Base-by-base conservation (phyloP, 1,140 invertebrate species). In the Tetraneura akinire region DNA sequence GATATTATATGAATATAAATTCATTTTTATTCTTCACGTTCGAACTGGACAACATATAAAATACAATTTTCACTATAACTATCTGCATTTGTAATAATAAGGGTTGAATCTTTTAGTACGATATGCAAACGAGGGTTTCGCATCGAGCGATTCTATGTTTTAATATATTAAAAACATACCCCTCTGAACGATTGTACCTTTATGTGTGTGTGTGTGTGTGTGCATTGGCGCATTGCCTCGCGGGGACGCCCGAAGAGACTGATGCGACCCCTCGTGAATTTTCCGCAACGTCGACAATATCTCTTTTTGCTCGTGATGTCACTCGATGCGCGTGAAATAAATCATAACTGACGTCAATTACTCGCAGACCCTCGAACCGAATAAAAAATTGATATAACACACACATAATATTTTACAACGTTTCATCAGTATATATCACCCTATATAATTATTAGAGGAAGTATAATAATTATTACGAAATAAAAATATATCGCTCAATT, bases 141-240 rank as follows among this genome's bases (percentile, higher is more conserved):
- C 57, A 16, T 62, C 60, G 60, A 42, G 64, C 42, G 64, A 45
- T 68, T 45, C 6, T 37, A n/a, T n/a, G 64, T 45, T 68, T 68
- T 45, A 68, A 68, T 45, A 68, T 68, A 68, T 68, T 68, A 68
- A 68, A 68, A 68, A 68, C 37, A 68, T 32, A 68, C 64, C 64
- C 64, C 37, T 45, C n/a, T 11, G 13, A 3, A 32, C 10, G 32
- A 37, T 64, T 16, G 21, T 32, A n/a, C n/a, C n/a, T n/a, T n/a
- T n/a, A n/a, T n/a, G n/a, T n/a, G n/a, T n/a, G n/a, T n/a, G n/a
- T n/a, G n/a, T n/a, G n/a, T n/a, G n/a, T n/a, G n/a, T n/a, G n/a
- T n/a, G n/a, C n/a, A n/a, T n/a, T n/a, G n/a, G 32, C 10, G n/a
- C 29, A 62, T 23, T 23, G 18, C 14, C 32, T 23, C 37, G 64